Base-by-base conservation (phyloP, 1,140 invertebrate genomes). In the Bombus picipes region DNA sequence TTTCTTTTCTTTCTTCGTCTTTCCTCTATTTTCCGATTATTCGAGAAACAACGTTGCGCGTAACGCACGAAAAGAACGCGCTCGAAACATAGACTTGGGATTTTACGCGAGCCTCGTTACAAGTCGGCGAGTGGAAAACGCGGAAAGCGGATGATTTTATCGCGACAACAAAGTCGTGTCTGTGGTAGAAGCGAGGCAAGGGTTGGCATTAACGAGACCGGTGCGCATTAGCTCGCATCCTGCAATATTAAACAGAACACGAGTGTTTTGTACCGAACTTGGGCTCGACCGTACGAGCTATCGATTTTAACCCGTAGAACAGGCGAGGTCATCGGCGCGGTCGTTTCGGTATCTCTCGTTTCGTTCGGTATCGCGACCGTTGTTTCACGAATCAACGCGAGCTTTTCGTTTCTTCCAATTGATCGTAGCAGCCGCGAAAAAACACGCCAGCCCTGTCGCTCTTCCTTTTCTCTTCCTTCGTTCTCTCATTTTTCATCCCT, bases 221-320 rank as follows among this genome's bases (percentile, higher is more conserved):
- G 86, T 57, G 77, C 84, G 91, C 90, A 92, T 93, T 91, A 93
- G 88, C 91, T 90, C 84, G 81, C 90, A 84, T 80, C 88, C 74
- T 94, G 92, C 87, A 94, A 93, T 93, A 94, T 94, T 94, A 93
- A 94, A 92, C 86, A 89, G 89, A 86, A 85, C 86, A 90, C 89
- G 92, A 92, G 92, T 91, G 91, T 94, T 94, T 94, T 93, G 92
- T 90, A 88, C 78, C 70, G 87, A 87, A 81, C 91, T 90, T 90
- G 86, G 89, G 83, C 88, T 89, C 88, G 89, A 91, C 91, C 92
- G 92, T 92, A 80, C 91, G 91, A 89, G 83, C 89, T 94, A 94
- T 94, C 92, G 93, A 94, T 94, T 93, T 88, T 89, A 89, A 89
- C 76, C 85, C 89, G 88, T 74, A 85, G 85, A 90, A 89, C 78